These are phyloP conservation scores for Epizoanthus ramosus DNA, from an alignment of 92 coral and sea anemone genomes.

Conservation along the genomic window DNA sequence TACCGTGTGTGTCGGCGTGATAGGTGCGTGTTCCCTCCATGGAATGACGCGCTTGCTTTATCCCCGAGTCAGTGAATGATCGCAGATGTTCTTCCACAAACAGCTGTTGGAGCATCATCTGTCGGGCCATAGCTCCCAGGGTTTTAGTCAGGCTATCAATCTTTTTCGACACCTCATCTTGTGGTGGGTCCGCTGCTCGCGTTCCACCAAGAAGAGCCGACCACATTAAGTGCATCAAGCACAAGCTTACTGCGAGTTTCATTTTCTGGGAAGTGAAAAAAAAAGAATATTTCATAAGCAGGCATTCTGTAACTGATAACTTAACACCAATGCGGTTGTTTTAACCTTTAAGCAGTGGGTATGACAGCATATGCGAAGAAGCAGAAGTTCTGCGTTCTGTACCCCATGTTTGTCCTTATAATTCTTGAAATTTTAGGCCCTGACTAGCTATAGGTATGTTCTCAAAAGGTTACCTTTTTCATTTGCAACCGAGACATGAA, in stretches of 20 bases:
- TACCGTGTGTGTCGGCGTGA: conserved; percentile 36
- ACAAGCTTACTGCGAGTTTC: neutral
- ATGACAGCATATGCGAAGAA: too few relatives aligned
- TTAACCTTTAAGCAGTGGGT: neutral
- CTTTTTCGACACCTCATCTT: conserved; percentile 6
- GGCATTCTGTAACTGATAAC: too few relatives aligned
- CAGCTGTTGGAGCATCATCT: conserved; percentile 50
- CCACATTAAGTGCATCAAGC: neutral
- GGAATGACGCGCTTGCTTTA: conserved; percentile 42
- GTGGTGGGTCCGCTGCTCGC: neutral
- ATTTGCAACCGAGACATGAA: too few relatives aligned
- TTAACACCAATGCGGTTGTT: neutral
- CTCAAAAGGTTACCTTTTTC: too few relatives aligned
- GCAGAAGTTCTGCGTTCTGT: too few relatives aligned
- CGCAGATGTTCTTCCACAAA: conserved; percentile 46
- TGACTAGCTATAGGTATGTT: too few relatives aligned
- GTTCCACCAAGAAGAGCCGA: neutral
- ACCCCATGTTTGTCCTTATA: too few relatives aligned
- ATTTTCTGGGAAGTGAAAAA: conserved; percentile 2
- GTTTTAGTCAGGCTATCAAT: conserved; percentile 19
- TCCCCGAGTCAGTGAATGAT: conserved; percentile 30
- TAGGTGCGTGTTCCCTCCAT: conserved; percentile 49
- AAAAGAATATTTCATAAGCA: neutral
- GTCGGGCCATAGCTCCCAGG: conserved; percentile 43
- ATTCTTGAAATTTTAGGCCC: too few relatives aligned